Base-by-base conservation (phyloP, 53 echinoderm and acorn worm species). In the Luidia sarsii region DNA sequence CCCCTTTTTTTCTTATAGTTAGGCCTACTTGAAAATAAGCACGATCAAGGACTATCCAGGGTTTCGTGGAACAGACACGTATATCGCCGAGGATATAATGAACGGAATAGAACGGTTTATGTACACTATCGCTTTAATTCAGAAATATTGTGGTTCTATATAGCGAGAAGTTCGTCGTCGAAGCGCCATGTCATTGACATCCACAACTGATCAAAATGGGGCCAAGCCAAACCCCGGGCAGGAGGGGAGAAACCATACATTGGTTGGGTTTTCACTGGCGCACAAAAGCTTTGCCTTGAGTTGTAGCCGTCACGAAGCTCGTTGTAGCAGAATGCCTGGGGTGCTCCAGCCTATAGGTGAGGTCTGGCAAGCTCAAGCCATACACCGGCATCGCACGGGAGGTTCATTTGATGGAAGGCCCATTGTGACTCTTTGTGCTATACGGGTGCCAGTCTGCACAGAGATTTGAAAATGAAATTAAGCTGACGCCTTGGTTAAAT, bases 141-240 rank as follows among this genome's bases (percentile, higher is more conserved):
- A n/a, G n/a, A n/a, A n/a, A n/a, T n/a, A n/a, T n/a, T n/a, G n/a
- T n/a, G n/a, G n/a, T n/a, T n/a, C n/a, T n/a, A n/a, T n/a, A n/a
- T n/a, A 10, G 37, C 24, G 52, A 22, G 50, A 74, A 39, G 74
- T 74, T 55, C 74, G 74, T 33, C 57, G 11, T 41, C 6, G 6
- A 41, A 41, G 11, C 41, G 6, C 6, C 41, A 48, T 61, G 77
- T 77, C 77, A 77, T 27, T 77, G 77, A 61, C 77, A 77, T 77
- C 33, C 32, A 22, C 38, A 27, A 21, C 4, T 19, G 14, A 41
- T 18, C 20, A 11, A 65, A 77, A 77, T 15, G 56, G 60, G 77
- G 77, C 77, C 77, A 77, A 77, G 59, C 77, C 30, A 9, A 29
- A 77, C 77, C 77, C 56, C 28, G 48, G 77, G 77, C 77, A n/a